Evolutionary conservation across 2,888 invertebrate species (phyloP).

Genomic region (Prenolepis imparis): DNA sequence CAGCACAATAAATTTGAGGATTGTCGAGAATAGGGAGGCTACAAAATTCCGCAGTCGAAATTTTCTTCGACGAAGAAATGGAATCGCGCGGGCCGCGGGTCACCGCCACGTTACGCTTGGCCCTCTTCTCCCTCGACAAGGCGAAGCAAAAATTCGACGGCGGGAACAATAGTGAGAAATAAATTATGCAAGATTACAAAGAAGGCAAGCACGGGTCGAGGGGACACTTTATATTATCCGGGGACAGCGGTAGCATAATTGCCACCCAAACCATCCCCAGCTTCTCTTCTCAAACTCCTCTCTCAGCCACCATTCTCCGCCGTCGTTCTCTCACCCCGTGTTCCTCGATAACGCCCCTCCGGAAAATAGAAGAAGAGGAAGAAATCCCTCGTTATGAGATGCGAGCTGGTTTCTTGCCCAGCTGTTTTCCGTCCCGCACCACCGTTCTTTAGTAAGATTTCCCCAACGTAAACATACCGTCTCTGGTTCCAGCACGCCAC

Average conservation of each 20-base stretch:
- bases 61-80: slow-evolving; percentile 71
- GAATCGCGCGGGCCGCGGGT: slow-evolving; percentile 44
- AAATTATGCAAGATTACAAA: slow-evolving; percentile 86
- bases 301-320: not conserved
- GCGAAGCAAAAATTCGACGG: slow-evolving; percentile 82
- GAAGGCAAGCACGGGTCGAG: slow-evolving; percentile 70
- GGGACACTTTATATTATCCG: slow-evolving; percentile 84
- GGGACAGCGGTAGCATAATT: slow-evolving; percentile 85
- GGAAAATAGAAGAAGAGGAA: slow-evolving; percentile 52
- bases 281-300: slow-evolving; percentile 51
- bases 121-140: slow-evolving; percentile 55
- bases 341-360: slow-evolving; percentile 45
- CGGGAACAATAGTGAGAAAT: slow-evolving; percentile 84
- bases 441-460: slow-evolving; percentile 83
- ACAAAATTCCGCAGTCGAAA: slow-evolving; percentile 61
- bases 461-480: slow-evolving; percentile 84
- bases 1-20: slow-evolving; percentile 47
- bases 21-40: slow-evolving; percentile 28
- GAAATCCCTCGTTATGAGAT: slow-evolving; percentile 80
- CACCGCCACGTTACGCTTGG: not conserved
- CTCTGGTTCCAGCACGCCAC: slow-evolving; percentile 70
- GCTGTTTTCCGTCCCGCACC: slow-evolving; percentile 65
- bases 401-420: slow-evolving; percentile 76
- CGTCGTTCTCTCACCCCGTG: slow-evolving; percentile 15
- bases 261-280: slow-evolving; percentile 73